Evolutionary conservation across 2,888 invertebrate genomes (phyloP).

Genomic region (Homarus gammarus): DNA sequence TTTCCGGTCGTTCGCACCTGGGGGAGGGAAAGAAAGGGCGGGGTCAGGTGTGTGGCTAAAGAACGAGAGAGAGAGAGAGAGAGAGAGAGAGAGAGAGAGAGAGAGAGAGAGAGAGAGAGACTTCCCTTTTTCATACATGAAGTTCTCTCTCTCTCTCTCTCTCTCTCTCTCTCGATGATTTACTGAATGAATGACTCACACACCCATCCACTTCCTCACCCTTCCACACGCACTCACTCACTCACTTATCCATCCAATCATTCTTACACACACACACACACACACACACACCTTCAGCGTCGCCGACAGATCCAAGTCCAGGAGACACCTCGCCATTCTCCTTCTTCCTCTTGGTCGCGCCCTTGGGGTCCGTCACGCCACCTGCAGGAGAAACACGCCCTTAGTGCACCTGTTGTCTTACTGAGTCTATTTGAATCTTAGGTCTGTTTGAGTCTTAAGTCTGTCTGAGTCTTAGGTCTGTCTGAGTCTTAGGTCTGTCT

Average conservation of each 20-base stretch:
- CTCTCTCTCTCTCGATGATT: neutral
- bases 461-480: too few species aligned
- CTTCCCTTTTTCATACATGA: too few species aligned
- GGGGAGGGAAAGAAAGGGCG: neutral
- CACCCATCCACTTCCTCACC: constrained; percentile 11
- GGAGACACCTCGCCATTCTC: constrained; percentile 36
- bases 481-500: too few species aligned
- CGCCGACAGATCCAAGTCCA: constrained; percentile 1
- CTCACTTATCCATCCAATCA: constrained; percentile 20
- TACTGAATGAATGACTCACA: neutral
- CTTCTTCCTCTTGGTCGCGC: constrained; percentile 35
- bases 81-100: too few species aligned
- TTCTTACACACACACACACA: constrained; percentile 22
- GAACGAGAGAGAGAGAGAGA: neutral
- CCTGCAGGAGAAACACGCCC: neutral
- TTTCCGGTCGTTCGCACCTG: constrained; percentile 70
- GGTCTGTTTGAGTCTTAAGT: too few species aligned
- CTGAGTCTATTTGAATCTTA: too few species aligned
- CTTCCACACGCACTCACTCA: constrained; percentile 12
- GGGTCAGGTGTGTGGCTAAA: neutral
- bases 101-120: too few species aligned
- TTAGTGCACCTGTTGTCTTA: too few species aligned
- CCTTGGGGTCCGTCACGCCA: constrained; percentile 9
- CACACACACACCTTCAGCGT: constrained; percentile 3
- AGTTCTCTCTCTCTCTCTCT: neutral